Base-by-base conservation (phyloP, 2,113 vertebrate genomes). In the Romanogobio albipinnatus region DNA sequence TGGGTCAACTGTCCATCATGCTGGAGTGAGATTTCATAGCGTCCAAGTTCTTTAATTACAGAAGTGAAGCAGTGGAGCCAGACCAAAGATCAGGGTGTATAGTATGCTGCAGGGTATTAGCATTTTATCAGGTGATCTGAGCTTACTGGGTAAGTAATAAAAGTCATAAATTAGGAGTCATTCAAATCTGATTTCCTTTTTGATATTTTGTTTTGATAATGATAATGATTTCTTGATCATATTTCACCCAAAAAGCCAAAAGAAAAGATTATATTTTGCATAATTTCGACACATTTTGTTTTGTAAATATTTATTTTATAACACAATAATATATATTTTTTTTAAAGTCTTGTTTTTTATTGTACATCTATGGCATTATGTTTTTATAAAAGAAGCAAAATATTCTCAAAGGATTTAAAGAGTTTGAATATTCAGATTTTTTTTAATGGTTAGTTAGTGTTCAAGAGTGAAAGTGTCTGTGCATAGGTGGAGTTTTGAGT, bases 1-100 rank as follows among this genome's bases (percentile, higher is more conserved):
- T 3, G n/a, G 85, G 90, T 91, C 92, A 89, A 80, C 90, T 90
- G 89, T 91, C 89, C 58, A 68, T 88, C 90, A 71, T 61, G 64
- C 36, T 17, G 66, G n/a, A 71, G 80, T 82, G 66, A 82, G 66
- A 70, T 82, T 71, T 82, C 80, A 82, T 71, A 36, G 64, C 13
- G 17, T 81, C 64, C 29, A 71, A 47, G 64, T 59, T 58, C 84
- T 79, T 85, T 85, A 85, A 85, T 85, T 80, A 85, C 76, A 73
- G 45, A 61, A 85, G 84, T 85, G 77, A 71, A 62, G 53, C 76
- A 59, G 19, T 62, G 84, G 77, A 73, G 17, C 66, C 26, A 8
- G 53, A 71, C 84, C 84, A 81, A 70, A 56, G 61, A 53, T 81
- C 62, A 80, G 43, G 79, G 43, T 81, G 62, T 68, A 56, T 56